These are phyloP conservation scores for Toxotes jaculatrix DNA, from an alignment of 2,113 vertebrate genomes.

Conservation along the genomic window DNA sequence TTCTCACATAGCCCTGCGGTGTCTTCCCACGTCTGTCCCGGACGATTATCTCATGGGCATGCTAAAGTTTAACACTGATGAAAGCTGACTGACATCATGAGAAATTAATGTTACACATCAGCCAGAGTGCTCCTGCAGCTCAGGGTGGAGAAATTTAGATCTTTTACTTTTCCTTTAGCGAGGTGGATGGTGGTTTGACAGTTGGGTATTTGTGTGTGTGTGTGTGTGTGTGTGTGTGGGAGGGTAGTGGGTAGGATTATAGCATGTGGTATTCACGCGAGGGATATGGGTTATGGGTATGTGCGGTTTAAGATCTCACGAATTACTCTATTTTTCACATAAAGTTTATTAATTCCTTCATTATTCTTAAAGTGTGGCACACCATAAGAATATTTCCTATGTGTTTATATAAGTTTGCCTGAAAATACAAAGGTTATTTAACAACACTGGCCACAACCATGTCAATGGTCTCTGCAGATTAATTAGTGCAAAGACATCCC, in stretches of 20 bases:
- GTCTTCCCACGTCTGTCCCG: slow-evolving; percentile 64
- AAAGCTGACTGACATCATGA: slow-evolving; percentile 83
- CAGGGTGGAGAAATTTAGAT: slow-evolving; percentile 52
- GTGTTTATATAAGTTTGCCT: background rate
- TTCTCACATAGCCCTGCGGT: slow-evolving; percentile 66
- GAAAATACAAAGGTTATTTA: slow-evolving; percentile 47
- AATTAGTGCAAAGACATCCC: slow-evolving; percentile 64
- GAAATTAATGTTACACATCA: slow-evolving; percentile 80
- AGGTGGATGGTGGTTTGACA: slow-evolving; percentile 33
- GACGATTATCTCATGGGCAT: slow-evolving; percentile 51
- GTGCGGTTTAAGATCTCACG: slow-evolving; percentile 7
- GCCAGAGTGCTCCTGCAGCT: slow-evolving; percentile 54
- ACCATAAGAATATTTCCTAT: background rate
- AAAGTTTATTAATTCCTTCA: background rate
- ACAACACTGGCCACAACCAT: slow-evolving; percentile 36
- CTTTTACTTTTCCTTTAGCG: slow-evolving; percentile 48
- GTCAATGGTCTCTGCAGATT: slow-evolving; percentile 62
- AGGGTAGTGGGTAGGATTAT: background rate
- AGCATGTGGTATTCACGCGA: background rate
- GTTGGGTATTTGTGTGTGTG: slow-evolving; percentile 15
- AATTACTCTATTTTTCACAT: background rate
- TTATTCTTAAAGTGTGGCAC: background rate
- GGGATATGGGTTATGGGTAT: background rate
- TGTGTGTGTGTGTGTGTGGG: slow-evolving; percentile 22
- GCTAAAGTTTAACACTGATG: slow-evolving; percentile 80